Conservation (phyloP, 1,140 invertebrate genomes). For the Anthonomus grandis region DNA sequence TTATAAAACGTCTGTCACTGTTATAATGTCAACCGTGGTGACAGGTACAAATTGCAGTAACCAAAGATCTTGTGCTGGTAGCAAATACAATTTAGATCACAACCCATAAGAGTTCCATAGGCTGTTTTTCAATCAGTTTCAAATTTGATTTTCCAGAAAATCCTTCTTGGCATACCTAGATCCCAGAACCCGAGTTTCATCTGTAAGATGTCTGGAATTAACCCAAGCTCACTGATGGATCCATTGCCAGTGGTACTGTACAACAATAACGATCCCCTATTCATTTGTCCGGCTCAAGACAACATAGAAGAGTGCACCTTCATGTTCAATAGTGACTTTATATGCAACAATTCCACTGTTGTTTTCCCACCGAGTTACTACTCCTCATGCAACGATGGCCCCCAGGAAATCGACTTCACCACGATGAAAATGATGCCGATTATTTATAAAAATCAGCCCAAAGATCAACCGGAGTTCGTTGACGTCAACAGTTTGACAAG, state of each 20-base stretch:
- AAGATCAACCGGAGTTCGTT: slow-evolving; percentile 21
- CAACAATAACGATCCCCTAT: slow-evolving; percentile 8
- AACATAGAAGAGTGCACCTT: slow-evolving; percentile 11
- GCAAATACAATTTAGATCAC: too few species aligned
- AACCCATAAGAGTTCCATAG: too few species aligned
- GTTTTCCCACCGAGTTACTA: slow-evolving; percentile 10
- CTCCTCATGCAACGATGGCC: background rate
- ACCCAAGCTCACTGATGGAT: background rate
- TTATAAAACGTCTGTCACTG: too few species aligned
- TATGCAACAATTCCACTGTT: slow-evolving; percentile 2
- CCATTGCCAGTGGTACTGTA: slow-evolving; percentile 4
- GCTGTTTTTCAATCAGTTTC: too few species aligned
- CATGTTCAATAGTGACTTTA: slow-evolving; percentile 9
- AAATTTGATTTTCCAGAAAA: too few species aligned
- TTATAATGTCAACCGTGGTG: too few species aligned
- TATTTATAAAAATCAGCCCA: slow-evolving; percentile 4
- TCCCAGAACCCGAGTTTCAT: too few species aligned
- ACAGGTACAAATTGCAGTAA: too few species aligned
- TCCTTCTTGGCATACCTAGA: too few species aligned
- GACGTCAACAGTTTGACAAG: slow-evolving; percentile 22
- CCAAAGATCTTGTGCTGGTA: too few species aligned
- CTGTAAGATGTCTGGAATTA: background rate
- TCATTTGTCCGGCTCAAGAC: slow-evolving; percentile 2
- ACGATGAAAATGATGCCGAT: slow-evolving; percentile 7
- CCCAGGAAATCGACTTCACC: background rate